Evolutionary conservation across 2,113 vertebrate genomes (phyloP).

Genomic region (Numida meleagris): DNA sequence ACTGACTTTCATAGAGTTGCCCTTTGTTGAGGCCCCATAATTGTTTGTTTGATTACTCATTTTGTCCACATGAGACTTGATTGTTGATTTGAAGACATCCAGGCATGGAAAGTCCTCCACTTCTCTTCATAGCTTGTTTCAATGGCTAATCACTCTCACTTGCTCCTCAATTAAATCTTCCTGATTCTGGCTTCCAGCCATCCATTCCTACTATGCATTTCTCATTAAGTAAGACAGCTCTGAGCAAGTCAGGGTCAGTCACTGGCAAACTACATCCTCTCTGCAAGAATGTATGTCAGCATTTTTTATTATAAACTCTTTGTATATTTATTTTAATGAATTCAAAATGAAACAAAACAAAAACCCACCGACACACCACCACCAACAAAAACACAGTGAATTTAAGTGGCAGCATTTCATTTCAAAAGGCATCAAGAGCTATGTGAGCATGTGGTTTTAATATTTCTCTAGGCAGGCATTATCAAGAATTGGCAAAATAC

Average conservation of each 20-base stretch:
- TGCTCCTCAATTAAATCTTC: constrained; percentile 31
- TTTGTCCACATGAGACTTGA: constrained; percentile 26
- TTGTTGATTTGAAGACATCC: constrained; percentile 54
- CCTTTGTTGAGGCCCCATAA: not conserved
- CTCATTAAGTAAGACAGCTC: not conserved
- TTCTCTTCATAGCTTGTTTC: not conserved
- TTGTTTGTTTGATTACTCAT: constrained; percentile 31
- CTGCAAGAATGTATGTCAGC: not conserved
- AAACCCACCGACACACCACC: not conserved
- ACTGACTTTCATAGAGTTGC: not conserved
- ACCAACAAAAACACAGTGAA: accelerated
- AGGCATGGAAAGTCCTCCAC: not conserved
- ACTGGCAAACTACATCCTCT: accelerated
- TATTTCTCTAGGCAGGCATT: constrained; percentile 8
- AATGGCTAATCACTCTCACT: constrained; percentile 26
- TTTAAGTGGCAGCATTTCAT: not conserved
- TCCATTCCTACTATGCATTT: not conserved
- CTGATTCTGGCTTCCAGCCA: constrained; percentile 11
- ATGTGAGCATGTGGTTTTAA: not conserved
- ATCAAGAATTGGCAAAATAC: not conserved
- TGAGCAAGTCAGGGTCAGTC: not conserved
- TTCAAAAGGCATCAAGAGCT: not conserved
- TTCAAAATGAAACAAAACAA: not conserved
- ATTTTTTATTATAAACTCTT: not conserved
- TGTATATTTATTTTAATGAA: not conserved